Base-by-base conservation (phyloP, 2,113 vertebrate species). In the Merops nubicus region DNA sequence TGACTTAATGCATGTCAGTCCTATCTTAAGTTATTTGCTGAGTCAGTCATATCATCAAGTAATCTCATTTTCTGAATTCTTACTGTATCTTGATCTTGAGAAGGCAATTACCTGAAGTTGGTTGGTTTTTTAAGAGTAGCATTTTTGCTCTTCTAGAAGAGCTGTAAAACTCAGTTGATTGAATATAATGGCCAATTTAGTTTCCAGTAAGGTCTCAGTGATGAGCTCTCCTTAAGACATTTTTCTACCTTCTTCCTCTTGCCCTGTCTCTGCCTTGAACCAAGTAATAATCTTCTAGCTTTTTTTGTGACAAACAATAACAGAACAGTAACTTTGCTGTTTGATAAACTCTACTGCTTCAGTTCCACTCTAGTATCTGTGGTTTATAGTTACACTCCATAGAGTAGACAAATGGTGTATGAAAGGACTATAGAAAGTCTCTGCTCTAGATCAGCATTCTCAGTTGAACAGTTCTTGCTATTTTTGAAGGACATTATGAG, bases 331-430 rank as follows among this genome's bases (percentile, higher is more conserved):
- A 33, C 36, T 80, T 63, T 43, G 4, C 53, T 18, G 21, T 76
- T 83, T 64, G 45, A 69, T 85, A 78, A 57, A 21, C n/a, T 76
- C 33, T 64, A 0, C 18, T 68, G 28, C 29, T 63, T 51, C 19
- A 12, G 8, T 56, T 86, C 36, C 3, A 4, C 64, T 72, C 16
- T 56, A 26, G 36, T 45, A 23, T 60, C 45, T 81, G 26, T 47
- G 20, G 21, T 80, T 70, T 69, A 16, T 29, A 75, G 53, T 59
- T 85, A 29, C 1, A 4, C 42, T 83, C 57, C 34, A 8, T 34
- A 53, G 28, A 0, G 0, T 28, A 0, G 0, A 82, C 64, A n/a
- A 57, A 8, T 79, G 21, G 59, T 38, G 56, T 54, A 2, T 67
- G 54, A 79, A 83, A 67, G 53, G 43, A 40, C 11, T 47, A 11